phyloP scores from a whole-genome alignment of 2,113 vertebrate species.

The Sebastes schlegelii region DNA sequence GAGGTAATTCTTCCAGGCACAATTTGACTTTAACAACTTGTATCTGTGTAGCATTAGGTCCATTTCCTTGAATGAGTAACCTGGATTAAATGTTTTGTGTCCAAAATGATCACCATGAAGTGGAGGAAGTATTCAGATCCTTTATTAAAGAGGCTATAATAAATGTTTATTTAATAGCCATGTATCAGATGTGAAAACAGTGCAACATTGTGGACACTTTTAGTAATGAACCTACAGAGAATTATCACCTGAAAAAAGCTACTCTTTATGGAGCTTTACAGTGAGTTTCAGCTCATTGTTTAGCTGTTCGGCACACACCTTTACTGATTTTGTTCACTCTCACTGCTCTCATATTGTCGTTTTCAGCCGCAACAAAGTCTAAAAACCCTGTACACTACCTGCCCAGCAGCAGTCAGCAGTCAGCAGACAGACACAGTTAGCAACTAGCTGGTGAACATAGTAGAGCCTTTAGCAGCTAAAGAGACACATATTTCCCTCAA shows the following conservation, averaged over 20 bases:
- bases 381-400: too few species aligned
- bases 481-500: background rate
- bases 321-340: too few species aligned
- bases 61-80: conserved; percentile 8
- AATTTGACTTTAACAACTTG: background rate
- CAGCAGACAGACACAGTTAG: background rate
- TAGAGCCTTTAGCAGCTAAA: background rate
- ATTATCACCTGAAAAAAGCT: background rate
- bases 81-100: background rate
- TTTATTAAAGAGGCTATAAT: background rate
- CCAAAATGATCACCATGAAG: background rate
- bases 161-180: background rate
- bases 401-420: too few species aligned
- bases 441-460: background rate
- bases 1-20: background rate
- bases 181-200: background rate
- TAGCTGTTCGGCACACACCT: too few species aligned
- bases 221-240: background rate
- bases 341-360: too few species aligned
- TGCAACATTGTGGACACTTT: background rate
- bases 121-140: background rate
- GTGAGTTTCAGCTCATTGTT: too few species aligned
- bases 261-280: background rate
- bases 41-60: background rate
- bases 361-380: too few species aligned